These are phyloP conservation scores for Columbina picui DNA, from an alignment of 2,113 vertebrate genomes.

Conservation along the genomic window DNA sequence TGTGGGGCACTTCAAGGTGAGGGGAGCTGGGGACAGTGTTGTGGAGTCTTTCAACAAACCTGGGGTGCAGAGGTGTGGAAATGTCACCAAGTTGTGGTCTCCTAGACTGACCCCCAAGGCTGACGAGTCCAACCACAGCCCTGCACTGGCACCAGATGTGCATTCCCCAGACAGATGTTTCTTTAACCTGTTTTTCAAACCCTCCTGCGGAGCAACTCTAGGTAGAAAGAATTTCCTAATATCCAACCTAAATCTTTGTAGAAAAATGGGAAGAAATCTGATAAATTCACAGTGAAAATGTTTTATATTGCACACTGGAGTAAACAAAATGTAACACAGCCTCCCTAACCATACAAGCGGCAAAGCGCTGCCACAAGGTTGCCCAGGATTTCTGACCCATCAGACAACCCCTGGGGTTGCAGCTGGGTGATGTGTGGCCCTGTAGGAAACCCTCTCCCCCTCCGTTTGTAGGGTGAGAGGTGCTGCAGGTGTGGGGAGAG, in stretches of 20 bases:
- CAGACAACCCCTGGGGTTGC: not conserved
- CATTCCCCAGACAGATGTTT: not conserved
- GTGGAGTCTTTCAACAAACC: not conserved
- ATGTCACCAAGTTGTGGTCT: not conserved
- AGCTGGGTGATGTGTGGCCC: accelerated
- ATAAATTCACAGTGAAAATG: not conserved
- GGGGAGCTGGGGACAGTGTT: accelerated
- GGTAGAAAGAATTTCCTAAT: not conserved
- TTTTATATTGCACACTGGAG: not conserved
- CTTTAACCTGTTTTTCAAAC: not conserved
- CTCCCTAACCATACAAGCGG: not conserved
- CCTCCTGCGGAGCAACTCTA: not conserved
- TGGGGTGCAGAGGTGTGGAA: not conserved
- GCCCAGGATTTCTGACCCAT: not conserved
- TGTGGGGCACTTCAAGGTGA: not conserved
- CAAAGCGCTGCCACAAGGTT: not conserved
- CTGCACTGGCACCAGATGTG: accelerated
- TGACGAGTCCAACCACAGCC: not conserved
- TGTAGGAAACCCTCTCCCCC: not conserved
- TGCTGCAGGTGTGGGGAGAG: not conserved
- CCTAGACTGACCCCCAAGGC: not conserved
- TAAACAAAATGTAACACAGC: not conserved
- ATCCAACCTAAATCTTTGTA: not conserved
- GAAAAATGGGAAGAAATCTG: not conserved
- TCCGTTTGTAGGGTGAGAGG: not conserved